phyloP scores from a whole-genome alignment of 1,140 invertebrate species.

The Harpegnathos saltator region DNA sequence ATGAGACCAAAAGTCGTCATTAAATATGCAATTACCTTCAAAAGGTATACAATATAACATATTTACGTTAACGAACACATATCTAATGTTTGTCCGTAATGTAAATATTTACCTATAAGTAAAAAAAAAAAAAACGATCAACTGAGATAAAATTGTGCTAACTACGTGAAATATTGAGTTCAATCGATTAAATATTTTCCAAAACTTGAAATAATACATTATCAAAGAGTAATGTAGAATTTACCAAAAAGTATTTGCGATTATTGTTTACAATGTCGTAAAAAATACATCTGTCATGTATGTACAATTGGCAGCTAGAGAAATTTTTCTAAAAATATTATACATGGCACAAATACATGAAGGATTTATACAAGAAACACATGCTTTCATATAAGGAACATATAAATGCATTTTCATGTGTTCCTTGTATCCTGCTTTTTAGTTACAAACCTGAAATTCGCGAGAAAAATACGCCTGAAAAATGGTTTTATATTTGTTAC shows the following conservation, averaged over 20 bases:
- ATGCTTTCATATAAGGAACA: no score
- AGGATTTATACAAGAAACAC: no score
- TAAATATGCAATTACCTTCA: no score
- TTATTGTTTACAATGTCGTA: not conserved
- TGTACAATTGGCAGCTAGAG: slow-evolving; percentile 27
- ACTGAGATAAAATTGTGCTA: slow-evolving; percentile 25
- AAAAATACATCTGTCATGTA: not conserved
- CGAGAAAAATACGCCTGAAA: slow-evolving; percentile 42
- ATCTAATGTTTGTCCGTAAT: not conserved
- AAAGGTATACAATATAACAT: no score
- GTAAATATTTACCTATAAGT: not conserved
- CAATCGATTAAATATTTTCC: not conserved
- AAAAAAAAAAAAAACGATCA: no score
- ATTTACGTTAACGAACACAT: no score
- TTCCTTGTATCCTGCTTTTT: not conserved
- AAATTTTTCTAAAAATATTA: slow-evolving; percentile 8
- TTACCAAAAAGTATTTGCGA: slow-evolving; percentile 1
- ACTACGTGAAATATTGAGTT: not conserved
- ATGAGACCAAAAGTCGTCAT: no score
- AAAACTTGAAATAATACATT: not conserved
- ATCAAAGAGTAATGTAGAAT: slow-evolving; percentile 3
- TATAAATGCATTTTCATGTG: no score
- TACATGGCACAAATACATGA: slow-evolving; percentile 8
- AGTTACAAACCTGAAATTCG: slow-evolving; percentile 10
- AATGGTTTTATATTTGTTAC: slow-evolving; percentile 28